These are phyloP conservation scores for Hirtodrosophila cameraria DNA, from an alignment of 2,888 invertebrate species.

Conservation along the genomic window DNA sequence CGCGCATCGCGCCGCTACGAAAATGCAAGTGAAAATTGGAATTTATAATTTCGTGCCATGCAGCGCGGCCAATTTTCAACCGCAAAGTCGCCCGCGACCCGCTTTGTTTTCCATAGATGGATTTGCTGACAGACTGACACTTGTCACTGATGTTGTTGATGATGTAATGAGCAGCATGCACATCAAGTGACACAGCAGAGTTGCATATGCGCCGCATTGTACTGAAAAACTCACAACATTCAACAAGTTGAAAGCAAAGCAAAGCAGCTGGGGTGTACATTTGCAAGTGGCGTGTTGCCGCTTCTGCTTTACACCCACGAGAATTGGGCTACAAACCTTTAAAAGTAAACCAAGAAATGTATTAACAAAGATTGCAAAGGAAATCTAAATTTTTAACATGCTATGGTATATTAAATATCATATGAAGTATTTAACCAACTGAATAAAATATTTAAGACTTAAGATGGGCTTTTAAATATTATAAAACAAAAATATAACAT, in stretches of 20 bases:
- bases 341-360: not conserved
- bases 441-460: too few relatives aligned
- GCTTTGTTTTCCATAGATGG: conserved; percentile 15
- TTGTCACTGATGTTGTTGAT: conserved; percentile 53
- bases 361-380: not conserved
- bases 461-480: too few relatives aligned
- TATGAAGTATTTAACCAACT: too few relatives aligned
- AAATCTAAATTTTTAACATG: conserved; percentile 7
- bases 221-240: conserved; percentile 49
- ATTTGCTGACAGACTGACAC: conserved; percentile 39
- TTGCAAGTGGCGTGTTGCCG: conserved; percentile 24
- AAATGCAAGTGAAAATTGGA: conserved; percentile 78
- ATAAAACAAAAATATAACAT: too few relatives aligned
- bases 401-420: too few relatives aligned
- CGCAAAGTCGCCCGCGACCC: conserved; percentile 45
- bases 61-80: conserved; percentile 71
- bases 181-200: conserved; percentile 77
- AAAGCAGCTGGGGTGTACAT: conserved; percentile 22
- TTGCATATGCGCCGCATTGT: conserved; percentile 77
- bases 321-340: conserved; percentile 39
- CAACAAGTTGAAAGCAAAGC: conserved; percentile 30
- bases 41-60: conserved; percentile 74
- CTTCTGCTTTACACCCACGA: conserved; percentile 28
- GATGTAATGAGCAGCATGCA: conserved; percentile 78
- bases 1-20: conserved; percentile 29